Evolutionary conservation across 2,113 vertebrate genomes (phyloP), one percentile per base, ranked within the genome.

Genomic region (Perca schrenkii): DNA sequence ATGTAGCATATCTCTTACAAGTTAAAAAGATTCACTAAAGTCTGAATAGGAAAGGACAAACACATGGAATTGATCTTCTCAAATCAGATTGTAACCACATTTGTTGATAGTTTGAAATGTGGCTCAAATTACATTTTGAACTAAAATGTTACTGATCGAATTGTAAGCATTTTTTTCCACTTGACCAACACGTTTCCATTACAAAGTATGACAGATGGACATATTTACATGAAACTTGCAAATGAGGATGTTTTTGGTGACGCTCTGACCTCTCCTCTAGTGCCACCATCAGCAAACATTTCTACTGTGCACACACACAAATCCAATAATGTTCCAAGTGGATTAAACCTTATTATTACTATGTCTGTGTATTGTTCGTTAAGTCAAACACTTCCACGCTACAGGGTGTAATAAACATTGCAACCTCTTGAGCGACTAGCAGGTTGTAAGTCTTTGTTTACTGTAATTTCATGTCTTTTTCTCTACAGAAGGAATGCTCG

Each of bases 401-500:
- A 56, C 28, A 52, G 12, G 61, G 15, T 77, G 15, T 49, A 34
- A 69, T 40, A 0, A 19, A 25, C 15, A 15, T 15, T 53, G 46
- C 0, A 53, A 36, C 54, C 25, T 69, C 12, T 40, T 25, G 31
- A 22, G 22, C 17, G 1, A 58, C 12, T 12, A 17, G 15, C 22
- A 2, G 10, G 5, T 25, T 53, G 40, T 52, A 16, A 14, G 53
- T 64, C 2, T 21, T 16, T 57, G 13, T 21, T 54, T 34, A 34
- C 4, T 73, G 61, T 78, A 6, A 56, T 73, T 36, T 28, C 2
- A 40, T 67, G 46, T n/a, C 3, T 69, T 69, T 61, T 49, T 76
- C 13, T 83, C 31, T 52, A 22, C 82, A 96, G 95, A 90, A 94
- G 96, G 91, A 96, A 96, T 43, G 91, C 94, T 61, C 92, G 96